phyloP scores from a whole-genome alignment of 2,888 invertebrate species.

The Rhogogaster chlorosoma region DNA sequence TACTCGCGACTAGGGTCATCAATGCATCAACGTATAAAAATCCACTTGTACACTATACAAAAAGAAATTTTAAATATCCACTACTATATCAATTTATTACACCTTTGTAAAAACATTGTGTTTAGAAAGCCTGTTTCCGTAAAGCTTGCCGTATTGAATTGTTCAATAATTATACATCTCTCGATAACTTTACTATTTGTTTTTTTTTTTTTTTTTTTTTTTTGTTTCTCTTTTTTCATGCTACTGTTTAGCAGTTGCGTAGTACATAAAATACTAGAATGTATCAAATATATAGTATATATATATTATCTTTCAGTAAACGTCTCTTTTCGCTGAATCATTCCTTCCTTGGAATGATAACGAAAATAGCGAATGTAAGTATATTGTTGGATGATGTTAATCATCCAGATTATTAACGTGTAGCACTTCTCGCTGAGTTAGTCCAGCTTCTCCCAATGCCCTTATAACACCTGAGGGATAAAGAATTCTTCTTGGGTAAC shows the following conservation, averaged over 20 bases:
- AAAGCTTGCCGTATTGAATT: not conserved
- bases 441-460: constrained; percentile 88
- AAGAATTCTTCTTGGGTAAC: constrained; percentile 94
- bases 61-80: constrained; percentile 5
- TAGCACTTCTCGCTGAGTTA: constrained; percentile 94
- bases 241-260: constrained; percentile 22
- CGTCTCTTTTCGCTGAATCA: constrained; percentile 63
- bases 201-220: not conserved
- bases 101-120: constrained; percentile 3
- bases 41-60: constrained; percentile 1
- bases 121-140: constrained; percentile 10
- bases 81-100: constrained; percentile 31
- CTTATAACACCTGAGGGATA: constrained; percentile 79
- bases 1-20: constrained; percentile 11
- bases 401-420: constrained; percentile 96
- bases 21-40: constrained; percentile 36
- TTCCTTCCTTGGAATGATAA: constrained; percentile 52
- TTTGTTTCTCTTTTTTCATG: not conserved
- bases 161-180: constrained; percentile 26
- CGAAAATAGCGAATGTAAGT: constrained; percentile 45
- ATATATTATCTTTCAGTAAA: constrained; percentile 63
- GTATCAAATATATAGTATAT: constrained; percentile 69
- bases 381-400: constrained; percentile 62
- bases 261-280: constrained; percentile 70
- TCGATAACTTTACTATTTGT: constrained; percentile 10